Base-by-base conservation (phyloP, 1,140 invertebrate genomes). In the Magallana angulata region DNA sequence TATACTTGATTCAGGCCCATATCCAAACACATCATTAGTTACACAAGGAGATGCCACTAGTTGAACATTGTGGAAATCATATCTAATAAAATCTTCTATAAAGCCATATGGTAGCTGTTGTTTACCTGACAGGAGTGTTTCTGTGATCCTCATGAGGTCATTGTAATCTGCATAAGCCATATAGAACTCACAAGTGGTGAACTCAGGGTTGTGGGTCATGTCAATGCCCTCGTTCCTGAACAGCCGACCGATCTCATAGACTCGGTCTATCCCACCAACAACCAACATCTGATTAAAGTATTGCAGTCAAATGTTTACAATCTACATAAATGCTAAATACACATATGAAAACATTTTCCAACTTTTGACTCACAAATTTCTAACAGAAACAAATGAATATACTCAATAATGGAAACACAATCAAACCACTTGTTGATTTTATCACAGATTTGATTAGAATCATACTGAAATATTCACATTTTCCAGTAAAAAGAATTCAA, bases 161-260 rank as follows among this genome's bases (percentile, higher is more conserved):
- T 99, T 96, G 92, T 99, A 99, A 95, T 99, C 99, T 36, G 99
- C 99, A 96, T 99, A 99, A 0, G 99, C 99, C 98, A 99, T 99
- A 95, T 99, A 99, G 95, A 99, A 99, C 96, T 99, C 99, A 95
- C 98, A 99, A 12, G 98, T 99, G 7, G 99, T 99, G 93, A 99
- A 99, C 95, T 99, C 99, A 2, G 99, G 99, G 95, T 99, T 99
- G 93, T 99, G 99, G 0, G 99, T 99, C 90, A 99, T 94, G 95
- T 99, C 99, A 92, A 99, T 99, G 85, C 99, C 98, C 96, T 99
- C 99, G 95, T 99, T 99, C 85, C 99, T 96, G 94, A 99, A 99
- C 92, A 99, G 98, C 91, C 98, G 96, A 0, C 99, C 99, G 91
- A 99, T 99, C 96, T 99, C 99, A 95, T 99, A 99, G 4, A 99